Evolutionary conservation across 2,113 vertebrate genomes (phyloP).

Genomic region (Canis aureus): DNA sequence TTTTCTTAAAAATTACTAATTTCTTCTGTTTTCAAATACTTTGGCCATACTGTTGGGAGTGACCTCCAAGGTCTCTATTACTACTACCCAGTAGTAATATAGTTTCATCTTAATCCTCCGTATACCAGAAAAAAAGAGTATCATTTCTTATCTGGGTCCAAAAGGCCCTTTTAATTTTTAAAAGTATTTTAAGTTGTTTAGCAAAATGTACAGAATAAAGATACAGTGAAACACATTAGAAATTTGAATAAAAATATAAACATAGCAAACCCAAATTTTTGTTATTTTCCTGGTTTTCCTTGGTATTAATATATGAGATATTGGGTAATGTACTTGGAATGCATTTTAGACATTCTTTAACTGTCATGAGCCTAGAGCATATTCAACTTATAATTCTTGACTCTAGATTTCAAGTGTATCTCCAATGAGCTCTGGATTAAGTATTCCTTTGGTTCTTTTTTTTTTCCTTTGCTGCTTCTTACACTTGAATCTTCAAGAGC

Average conservation of each 20-base stretch:
- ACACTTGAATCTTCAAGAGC: neutral
- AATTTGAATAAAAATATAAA: neutral
- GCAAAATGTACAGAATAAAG: neutral
- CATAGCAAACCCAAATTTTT: constrained; percentile 18
- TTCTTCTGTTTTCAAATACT: constrained; percentile 1
- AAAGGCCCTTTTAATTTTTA: neutral
- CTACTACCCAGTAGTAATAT: neutral
- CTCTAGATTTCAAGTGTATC: neutral
- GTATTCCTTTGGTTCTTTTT: neutral
- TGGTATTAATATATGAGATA: neutral
- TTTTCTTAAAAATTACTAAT: neutral
- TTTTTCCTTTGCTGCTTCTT: neutral
- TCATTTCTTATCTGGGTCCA: neutral
- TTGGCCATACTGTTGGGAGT: neutral
- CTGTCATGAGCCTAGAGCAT: neutral
- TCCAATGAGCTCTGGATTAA: neutral
- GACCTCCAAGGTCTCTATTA: neutral
- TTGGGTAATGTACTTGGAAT: neutral
- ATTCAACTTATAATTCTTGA: neutral
- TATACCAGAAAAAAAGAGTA: neutral
- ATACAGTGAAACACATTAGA: neutral
- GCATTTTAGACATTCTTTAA: neutral
- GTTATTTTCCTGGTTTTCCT: constrained; percentile 23
- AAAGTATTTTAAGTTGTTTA: neutral
- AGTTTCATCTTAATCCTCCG: constrained; percentile 2